These are phyloP conservation scores for Ciconia nigra DNA, from an alignment of 2,797 vertebrate genomes.

Conservation along the genomic window DNA sequence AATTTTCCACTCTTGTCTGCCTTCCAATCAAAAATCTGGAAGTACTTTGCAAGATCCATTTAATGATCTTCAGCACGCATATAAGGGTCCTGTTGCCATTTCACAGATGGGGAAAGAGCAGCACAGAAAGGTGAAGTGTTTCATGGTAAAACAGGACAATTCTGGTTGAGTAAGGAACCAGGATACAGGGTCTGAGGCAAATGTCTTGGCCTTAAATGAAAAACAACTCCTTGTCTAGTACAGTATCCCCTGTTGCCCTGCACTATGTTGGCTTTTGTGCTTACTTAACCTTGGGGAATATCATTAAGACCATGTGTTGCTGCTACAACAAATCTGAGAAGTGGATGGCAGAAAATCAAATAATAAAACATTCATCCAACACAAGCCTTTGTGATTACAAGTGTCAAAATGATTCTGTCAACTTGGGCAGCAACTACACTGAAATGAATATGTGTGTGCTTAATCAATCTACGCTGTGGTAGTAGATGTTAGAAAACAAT, in stretches of 20 bases:
- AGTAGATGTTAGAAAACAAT: not conserved
- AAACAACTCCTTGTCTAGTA: not conserved
- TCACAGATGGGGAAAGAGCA: not conserved
- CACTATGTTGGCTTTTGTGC: not conserved
- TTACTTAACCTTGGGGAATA: conserved; percentile 18
- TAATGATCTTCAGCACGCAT: not conserved
- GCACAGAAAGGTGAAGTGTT: not conserved
- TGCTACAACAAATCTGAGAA: conserved; percentile 1
- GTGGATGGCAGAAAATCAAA: conserved; percentile 14
- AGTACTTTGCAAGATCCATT: not conserved
- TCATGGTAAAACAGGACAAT: not conserved
- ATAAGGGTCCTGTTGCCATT: not conserved
- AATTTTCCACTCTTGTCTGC: not conserved
- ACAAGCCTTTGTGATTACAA: not conserved
- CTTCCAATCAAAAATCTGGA: conserved; percentile 25
- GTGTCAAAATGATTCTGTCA: conserved; percentile 7
- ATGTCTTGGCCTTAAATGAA: not conserved
- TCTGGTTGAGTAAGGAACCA: not conserved
- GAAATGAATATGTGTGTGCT: not conserved
- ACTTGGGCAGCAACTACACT: not conserved
- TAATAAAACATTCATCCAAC: not conserved
- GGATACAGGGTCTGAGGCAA: not conserved
- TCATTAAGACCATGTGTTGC: conserved; percentile 26
- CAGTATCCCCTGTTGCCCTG: not conserved
- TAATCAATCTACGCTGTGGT: not conserved